Base-by-base conservation (phyloP, 2,797 vertebrate genomes). In the Picus viridis region DNA sequence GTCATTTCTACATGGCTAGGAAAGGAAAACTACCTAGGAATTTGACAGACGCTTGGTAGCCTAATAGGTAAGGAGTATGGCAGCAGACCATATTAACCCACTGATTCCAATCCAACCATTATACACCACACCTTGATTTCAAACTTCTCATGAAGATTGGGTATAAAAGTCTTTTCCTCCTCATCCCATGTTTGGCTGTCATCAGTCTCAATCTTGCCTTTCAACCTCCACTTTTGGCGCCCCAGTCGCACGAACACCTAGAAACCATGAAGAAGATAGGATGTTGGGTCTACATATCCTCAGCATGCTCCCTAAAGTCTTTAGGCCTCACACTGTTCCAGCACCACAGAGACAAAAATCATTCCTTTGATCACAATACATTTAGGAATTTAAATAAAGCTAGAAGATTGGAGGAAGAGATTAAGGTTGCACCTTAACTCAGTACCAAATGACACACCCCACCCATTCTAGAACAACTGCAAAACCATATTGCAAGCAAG, bases 181-280 rank as follows among this genome's bases (percentile, higher is more conserved):
- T 98, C 98, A 7, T 99, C 99, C 99, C 99, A 99, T 2, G 97
- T 97, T 92, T 99, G 99, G 64, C 98, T 98, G 97, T 99, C 98
- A 17, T 99, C 99, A 0, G 98, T 97, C 92, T 99, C 98, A 9
- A 99, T 99, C 91, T 97, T 98, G 73, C 99, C 99, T 94, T 98
- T 98, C 95, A 99, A 98, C 97, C 97, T 98, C 99, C 99, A 99
- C 45, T 99, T 98, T 83, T 99, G 99, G 53, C 98, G 98, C 16
- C 99, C 99, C 95, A 99, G 86, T 16, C 98, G 95, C 89, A 99
- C 97, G 68, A 98, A 97, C 87, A 99, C 99, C 99, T 99, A 92
- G 7, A 34, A 75, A 79, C 3, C 47, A 87, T 1, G 4, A 39
- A 49, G 3, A 4, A 15, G 6, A 41, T 17, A 58, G 34, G 4